Base-by-base conservation (phyloP, 2,113 vertebrate genomes). In the Bubalus kerabau region DNA sequence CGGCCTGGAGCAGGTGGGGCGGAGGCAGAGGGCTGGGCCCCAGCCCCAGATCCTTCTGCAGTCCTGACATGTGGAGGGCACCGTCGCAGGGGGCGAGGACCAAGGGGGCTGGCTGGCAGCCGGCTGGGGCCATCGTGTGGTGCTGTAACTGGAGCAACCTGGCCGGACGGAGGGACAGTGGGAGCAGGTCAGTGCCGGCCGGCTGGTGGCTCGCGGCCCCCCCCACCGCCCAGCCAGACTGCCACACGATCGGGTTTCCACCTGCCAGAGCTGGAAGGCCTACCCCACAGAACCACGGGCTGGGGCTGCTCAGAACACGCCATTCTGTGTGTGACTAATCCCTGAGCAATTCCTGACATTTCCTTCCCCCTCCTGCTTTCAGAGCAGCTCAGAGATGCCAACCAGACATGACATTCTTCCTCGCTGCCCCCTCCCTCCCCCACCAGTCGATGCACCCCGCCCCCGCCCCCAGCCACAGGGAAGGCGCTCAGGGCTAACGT, bases 121-220 rank as follows among this genome's bases (percentile, higher is more conserved):
- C 88, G 91, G 98, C 98, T 32, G 98, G 98, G 67, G 99, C 85
- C 0, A 98, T 98, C 30, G 99, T 98, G 97, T 99, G 99, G 97
- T 99, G 99, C 98, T 99, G 99, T 87, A 99, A 99, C 98, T 99
- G 99, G n/a, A 99, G 99, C 99, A 99, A 99, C 98, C 99, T 99
- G 83, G 2, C 0, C 2, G 17, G 81, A 59, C 26, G 26, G 0
- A 76, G 19, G 19, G 2, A 28, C 50, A 57, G 32, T 4, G 32
- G 5, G 32, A 14, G 2, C 15, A 28, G 50, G 74, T 96, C 83
- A 97, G 82, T 91, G 67, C 52, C 17, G 14, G 50, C 36, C 6
- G 11, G 48, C 48, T 21, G 28, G 43, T 17, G 28, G 8, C 30
- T 15, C 21, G 14, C 36, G 14, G 5, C 21, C 2, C 40, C 12